Percentiles rank a stretch among this genome's conserved stretches.
Evolutionary conservation across 2,113 vertebrate genomes (phyloP).

Genomic region (Mastomys natalensis): DNA sequence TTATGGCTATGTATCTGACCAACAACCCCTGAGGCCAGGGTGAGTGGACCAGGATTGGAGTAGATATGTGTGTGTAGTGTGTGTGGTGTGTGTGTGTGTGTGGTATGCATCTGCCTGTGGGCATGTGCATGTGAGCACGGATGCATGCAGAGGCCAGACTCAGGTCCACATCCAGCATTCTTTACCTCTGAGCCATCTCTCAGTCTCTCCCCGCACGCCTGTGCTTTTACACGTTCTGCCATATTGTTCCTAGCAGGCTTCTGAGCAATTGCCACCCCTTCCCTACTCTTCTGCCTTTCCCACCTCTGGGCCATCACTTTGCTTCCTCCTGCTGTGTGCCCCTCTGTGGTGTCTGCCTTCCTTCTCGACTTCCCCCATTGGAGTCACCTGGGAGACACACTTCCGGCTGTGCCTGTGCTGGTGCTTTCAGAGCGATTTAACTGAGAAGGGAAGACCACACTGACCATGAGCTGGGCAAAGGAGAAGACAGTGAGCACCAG

Average conservation of each 20-base stretch:
- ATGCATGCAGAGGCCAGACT: background rate
- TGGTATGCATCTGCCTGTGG: background rate
- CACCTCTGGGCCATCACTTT: background rate
- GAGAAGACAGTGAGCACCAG: background rate
- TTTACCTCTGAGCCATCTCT: background rate
- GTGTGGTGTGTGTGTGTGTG: background rate
- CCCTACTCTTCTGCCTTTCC: background rate
- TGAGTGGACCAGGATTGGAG: background rate
- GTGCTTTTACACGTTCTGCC: background rate
- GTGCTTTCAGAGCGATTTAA: background rate
- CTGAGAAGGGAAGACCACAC: background rate
- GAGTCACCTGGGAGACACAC: background rate
- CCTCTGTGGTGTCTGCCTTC: background rate
- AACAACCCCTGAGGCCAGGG: background rate
- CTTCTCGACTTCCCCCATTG: background rate
- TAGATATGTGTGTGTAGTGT: background rate
- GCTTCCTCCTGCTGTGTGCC: background rate
- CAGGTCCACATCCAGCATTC: background rate
- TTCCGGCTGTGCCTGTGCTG: background rate
- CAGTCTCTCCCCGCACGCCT: background rate
- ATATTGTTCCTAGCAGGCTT: background rate
- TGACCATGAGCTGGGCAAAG: background rate
- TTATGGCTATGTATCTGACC: background rate
- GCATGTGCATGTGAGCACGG: background rate
- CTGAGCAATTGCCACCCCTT: background rate